phyloP scores from a whole-genome alignment of 2,797 vertebrate genomes.

The Megalops cyprinoides region DNA sequence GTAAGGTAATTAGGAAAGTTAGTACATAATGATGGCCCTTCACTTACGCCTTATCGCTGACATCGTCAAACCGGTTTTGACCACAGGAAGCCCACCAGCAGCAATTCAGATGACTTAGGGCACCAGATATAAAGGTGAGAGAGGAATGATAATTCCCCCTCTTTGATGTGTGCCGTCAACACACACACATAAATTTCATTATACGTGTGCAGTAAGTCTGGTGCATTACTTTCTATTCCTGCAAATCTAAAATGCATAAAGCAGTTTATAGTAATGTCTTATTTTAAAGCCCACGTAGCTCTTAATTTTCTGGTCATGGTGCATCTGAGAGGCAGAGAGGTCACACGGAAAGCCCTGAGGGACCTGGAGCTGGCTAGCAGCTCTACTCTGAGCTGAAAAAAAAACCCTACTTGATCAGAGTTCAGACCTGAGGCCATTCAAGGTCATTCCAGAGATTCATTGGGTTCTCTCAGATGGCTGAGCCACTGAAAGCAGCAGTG shows the following conservation, averaged over 20 bases:
- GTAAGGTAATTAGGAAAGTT: background rate
- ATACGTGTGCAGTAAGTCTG: too few species aligned
- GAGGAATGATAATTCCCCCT: background rate
- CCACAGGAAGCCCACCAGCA: background rate
- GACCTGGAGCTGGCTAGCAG: conserved; percentile 40
- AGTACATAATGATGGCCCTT: background rate
- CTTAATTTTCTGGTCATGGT: conserved; percentile 66
- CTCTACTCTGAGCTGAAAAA: background rate
- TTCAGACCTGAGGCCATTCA: background rate
- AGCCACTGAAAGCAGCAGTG: background rate
- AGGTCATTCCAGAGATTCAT: background rate
- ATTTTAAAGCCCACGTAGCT: conserved; percentile 60
- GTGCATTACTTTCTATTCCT: too few species aligned
- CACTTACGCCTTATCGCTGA: background rate
- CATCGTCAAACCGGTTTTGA: background rate
- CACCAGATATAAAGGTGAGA: too few species aligned
- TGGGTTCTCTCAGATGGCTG: background rate
- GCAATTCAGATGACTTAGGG: background rate
- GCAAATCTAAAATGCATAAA: too few species aligned
- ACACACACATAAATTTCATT: background rate
- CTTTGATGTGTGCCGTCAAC: background rate
- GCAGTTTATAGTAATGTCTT: background rate
- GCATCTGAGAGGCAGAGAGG: conserved; percentile 69
- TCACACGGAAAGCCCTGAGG: conserved; percentile 61
- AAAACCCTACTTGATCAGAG: background rate